Percentiles rank a stretch among this genome's conserved stretches.
Evolutionary conservation across 2,113 vertebrate species (phyloP).

Genomic region (Ochotona curzoniae): DNA sequence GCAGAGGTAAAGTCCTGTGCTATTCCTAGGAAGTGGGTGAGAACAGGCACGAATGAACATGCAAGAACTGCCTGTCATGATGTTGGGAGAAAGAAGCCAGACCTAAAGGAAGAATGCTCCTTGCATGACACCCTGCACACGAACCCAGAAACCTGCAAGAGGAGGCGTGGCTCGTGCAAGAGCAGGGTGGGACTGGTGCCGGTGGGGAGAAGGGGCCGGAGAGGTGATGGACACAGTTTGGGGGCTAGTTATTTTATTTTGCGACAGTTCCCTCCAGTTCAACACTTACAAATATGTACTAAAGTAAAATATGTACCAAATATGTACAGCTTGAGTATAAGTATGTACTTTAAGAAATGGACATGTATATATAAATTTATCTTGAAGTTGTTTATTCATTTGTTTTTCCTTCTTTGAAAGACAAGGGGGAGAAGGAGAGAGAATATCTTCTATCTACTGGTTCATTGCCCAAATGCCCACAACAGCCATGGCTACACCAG

Average conservation of each 20-base stretch:
- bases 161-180: background rate
- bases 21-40: background rate
- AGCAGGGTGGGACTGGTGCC: fast-evolving
- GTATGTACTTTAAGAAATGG: background rate
- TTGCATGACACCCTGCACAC: too few species aligned
- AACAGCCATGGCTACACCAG: too few species aligned
- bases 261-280: background rate
- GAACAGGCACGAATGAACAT: background rate
- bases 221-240: background rate
- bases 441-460: too few species aligned
- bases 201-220: too few species aligned
- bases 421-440: too few species aligned
- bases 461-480: too few species aligned
- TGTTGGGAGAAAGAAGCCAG: background rate
- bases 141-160: background rate
- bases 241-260: background rate
- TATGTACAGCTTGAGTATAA: too few species aligned
- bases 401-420: too few species aligned
- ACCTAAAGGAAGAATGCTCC: background rate
- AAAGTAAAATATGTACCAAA: too few species aligned
- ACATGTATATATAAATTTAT: background rate
- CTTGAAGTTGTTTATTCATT: too few species aligned
- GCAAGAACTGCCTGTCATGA: fast-evolving
- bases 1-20: background rate
- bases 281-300: background rate